Evolutionary conservation across 2,797 vertebrate species (phyloP).

Genomic region (Mycteria americana): DNA sequence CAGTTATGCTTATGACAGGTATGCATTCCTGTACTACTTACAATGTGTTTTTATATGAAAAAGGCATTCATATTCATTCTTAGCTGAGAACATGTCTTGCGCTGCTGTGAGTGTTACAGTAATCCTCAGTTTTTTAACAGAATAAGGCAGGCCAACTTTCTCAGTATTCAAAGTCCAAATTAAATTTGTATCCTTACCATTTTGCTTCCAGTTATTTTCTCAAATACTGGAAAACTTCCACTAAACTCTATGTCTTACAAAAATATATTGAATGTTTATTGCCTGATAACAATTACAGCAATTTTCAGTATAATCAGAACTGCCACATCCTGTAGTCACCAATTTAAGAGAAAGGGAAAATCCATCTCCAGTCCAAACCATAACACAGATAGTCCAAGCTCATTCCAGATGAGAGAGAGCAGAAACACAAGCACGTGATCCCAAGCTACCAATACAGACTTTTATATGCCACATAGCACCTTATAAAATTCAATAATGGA

Average conservation of each 20-base stretch:
- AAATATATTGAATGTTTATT: slow-evolving; percentile 62
- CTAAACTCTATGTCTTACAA: not conserved
- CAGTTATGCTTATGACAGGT: slow-evolving; percentile 49
- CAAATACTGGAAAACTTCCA: slow-evolving; percentile 50
- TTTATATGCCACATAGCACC: slow-evolving; percentile 47
- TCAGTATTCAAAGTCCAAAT: slow-evolving; percentile 28
- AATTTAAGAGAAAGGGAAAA: slow-evolving; percentile 57
- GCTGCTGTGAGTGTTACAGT: not conserved
- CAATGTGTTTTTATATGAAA: slow-evolving; percentile 25
- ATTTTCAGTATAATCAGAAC: slow-evolving; percentile 55
- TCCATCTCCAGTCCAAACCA: slow-evolving; percentile 33
- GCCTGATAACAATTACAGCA: slow-evolving; percentile 58
- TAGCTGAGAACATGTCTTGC: slow-evolving; percentile 43
- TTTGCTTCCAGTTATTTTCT: slow-evolving; percentile 49
- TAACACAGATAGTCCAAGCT: slow-evolving; percentile 30
- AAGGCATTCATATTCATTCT: slow-evolving; percentile 51
- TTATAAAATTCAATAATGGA: slow-evolving; percentile 51
- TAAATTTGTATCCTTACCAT: slow-evolving; percentile 33
- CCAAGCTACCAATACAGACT: slow-evolving; percentile 9
- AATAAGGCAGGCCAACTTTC: slow-evolving; percentile 31
- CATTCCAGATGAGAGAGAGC: slow-evolving; percentile 21
- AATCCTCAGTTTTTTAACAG: slow-evolving; percentile 43
- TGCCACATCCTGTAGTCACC: slow-evolving; percentile 61
- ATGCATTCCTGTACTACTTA: slow-evolving; percentile 37
- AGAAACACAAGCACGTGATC: slow-evolving; percentile 39